Percentiles rank a stretch among this genome's conserved stretches.
phyloP scores from a whole-genome alignment of 2,113 vertebrate genomes.

The Anguilla rostrata region DNA sequence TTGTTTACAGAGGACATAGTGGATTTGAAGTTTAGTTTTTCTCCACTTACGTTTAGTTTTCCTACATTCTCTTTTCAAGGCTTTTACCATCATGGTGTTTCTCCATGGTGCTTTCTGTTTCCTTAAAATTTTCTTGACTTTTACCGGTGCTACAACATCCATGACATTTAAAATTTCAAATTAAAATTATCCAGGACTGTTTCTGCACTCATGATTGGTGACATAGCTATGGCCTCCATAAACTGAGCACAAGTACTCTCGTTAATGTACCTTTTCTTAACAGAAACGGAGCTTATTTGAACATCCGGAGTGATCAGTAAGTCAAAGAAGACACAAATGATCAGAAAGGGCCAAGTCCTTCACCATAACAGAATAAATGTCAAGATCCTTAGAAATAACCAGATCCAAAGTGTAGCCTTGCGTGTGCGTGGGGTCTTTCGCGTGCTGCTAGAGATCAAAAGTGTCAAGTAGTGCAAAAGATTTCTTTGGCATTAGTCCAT shows the following conservation, averaged over 20 bases:
- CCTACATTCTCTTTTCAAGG: background rate
- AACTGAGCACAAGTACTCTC: background rate
- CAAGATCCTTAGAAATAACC: background rate
- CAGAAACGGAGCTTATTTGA: background rate
- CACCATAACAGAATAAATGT: background rate
- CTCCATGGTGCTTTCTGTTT: constrained; percentile 10
- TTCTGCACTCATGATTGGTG: background rate
- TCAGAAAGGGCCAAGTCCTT: constrained; percentile 22
- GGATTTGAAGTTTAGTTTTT: constrained; percentile 10
- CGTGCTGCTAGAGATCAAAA: background rate
- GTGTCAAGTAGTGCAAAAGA: constrained; percentile 12
- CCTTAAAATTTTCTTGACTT: background rate
- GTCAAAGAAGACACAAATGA: constrained; percentile 24
- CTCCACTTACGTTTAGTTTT: background rate
- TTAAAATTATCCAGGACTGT: too few relatives aligned
- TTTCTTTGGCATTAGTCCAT: constrained; percentile 4
- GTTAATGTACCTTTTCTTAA: constrained; percentile 1
- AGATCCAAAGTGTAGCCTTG: background rate
- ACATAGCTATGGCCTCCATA: background rate
- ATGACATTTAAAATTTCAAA: too few relatives aligned
- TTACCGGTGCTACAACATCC: too few relatives aligned
- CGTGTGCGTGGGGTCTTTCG: constrained; percentile 8
- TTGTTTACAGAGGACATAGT: constrained; percentile 13
- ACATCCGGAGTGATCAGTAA: background rate
- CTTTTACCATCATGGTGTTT: background rate